Conservation (phyloP, 2,888 invertebrate species). For the Teleiodes luculella region DNA sequence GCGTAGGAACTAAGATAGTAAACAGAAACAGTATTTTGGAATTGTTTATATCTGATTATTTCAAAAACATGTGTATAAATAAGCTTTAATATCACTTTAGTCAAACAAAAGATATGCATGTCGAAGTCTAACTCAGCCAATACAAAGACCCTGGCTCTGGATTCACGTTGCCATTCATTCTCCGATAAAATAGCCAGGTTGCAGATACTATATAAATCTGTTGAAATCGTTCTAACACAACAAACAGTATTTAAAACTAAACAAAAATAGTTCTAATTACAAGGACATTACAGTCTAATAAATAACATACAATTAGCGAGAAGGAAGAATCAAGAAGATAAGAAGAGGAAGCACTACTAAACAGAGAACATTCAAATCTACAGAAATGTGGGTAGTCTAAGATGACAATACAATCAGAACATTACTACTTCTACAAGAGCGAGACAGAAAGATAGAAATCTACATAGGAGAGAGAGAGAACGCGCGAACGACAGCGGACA, state of each 20-base stretch:
- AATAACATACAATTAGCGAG: background rate
- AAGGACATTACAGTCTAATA: background rate
- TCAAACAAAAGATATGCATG: too few relatives aligned
- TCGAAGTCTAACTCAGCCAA: too few relatives aligned
- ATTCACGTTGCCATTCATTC: too few relatives aligned
- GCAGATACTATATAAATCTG: too few relatives aligned
- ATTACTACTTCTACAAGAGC: slow-evolving; percentile 4
- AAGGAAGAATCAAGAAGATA: background rate
- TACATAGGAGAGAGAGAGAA: slow-evolving; percentile 2
- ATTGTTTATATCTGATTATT: too few relatives aligned
- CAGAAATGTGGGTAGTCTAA: background rate
- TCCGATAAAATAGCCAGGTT: too few relatives aligned
- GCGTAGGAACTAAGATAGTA: too few relatives aligned
- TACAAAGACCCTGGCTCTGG: too few relatives aligned
- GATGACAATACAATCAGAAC: background rate
- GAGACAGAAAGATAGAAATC: slow-evolving; percentile 17
- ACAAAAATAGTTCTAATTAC: background rate
- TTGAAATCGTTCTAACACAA: background rate
- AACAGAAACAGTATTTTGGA: too few relatives aligned
- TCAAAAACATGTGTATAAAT: too few relatives aligned
- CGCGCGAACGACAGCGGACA: background rate
- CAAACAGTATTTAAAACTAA: background rate
- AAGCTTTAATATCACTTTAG: too few relatives aligned
- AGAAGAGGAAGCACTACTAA: slow-evolving; percentile 12
- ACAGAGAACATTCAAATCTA: slow-evolving; percentile 4